Base-by-base conservation (phyloP, 1,140 invertebrate genomes). In the Polypedilum pembai region DNA sequence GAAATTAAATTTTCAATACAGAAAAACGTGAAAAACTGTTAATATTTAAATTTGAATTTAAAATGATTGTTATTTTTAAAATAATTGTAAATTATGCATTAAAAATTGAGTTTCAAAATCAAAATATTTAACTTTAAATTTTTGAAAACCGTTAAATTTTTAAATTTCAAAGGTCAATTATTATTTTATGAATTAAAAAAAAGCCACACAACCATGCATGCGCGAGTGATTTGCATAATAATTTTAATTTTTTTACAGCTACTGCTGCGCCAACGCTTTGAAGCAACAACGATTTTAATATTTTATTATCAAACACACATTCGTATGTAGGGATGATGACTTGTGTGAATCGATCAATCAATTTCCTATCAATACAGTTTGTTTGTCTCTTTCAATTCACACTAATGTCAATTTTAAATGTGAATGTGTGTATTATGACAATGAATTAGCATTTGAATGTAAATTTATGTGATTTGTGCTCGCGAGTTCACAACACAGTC, bases 381-480 rank as follows among this genome's bases (percentile, higher is more conserved):
- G 10, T 56, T 56, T 56, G 12, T 12, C 45, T 56, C 12, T 56
- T 15, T n/a, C 8, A 15, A 56, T 56, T 56, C 12, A 56, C 12
- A 56, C 45, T 56, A n/a, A 56, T 56, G n/a, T n/a, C 12, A 56
- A n/a, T 56, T 56, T n/a, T 3, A 56, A 15, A 15, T 56, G 12
- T 56, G n/a, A 15, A 45, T 56, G 12, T 56, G 12, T 45, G 8
- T 45, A 45, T 56, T n/a, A 4, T 56, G 45, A 56, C 45, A 56
- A 56, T 69, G 65, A 69, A 69, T 69, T 69, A 69, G 20, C 65
- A 69, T 69, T 69, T 18, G 18, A 69, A 69, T 69, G 65, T 69
- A 69, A 69, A 69, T 69, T 56, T 56, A 56, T 56, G 45, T 15
- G 45, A 33, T n/a, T n/a, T n/a, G 5, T 3, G 5, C 24, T 33